A percentile compares a stretch with the other conserved stretches of the same genome.
Evolutionary conservation across 2,113 vertebrate genomes (phyloP).

Genomic region (Hystrix brachyura): DNA sequence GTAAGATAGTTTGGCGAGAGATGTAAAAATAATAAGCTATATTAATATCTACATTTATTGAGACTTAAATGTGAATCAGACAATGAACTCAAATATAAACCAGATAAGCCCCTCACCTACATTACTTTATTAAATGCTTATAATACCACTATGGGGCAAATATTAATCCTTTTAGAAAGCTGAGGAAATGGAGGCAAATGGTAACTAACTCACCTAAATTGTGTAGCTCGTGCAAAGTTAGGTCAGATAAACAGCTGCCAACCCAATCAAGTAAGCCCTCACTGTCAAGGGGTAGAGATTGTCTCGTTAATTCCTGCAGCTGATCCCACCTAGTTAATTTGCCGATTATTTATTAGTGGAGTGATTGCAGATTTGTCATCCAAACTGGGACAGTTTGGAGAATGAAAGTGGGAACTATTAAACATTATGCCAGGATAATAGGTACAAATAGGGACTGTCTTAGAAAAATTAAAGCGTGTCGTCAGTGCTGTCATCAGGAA

Average conservation of each 20-base stretch:
- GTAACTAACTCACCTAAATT: background rate
- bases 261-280: background rate
- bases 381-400: slow-evolving; percentile 1
- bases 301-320: background rate
- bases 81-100: background rate
- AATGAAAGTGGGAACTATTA: background rate
- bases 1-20: background rate
- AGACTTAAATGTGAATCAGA: slow-evolving; percentile 38
- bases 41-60: background rate
- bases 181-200: slow-evolving; percentile 12
- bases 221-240: background rate
- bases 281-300: background rate
- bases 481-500: background rate
- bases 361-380: background rate
- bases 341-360: background rate
- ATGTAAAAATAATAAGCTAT: slow-evolving; percentile 15
- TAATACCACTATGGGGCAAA: background rate
- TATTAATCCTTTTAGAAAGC: slow-evolving; percentile 18
- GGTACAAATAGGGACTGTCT: background rate
- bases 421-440: background rate
- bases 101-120: background rate
- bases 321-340: background rate
- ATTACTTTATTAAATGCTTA: slow-evolving; percentile 5
- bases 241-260: background rate
- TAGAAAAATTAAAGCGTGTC: background rate